Evolutionary conservation across 2,113 vertebrate species (phyloP).

Genomic region (Calyptommatus sinebrachiatus): DNA sequence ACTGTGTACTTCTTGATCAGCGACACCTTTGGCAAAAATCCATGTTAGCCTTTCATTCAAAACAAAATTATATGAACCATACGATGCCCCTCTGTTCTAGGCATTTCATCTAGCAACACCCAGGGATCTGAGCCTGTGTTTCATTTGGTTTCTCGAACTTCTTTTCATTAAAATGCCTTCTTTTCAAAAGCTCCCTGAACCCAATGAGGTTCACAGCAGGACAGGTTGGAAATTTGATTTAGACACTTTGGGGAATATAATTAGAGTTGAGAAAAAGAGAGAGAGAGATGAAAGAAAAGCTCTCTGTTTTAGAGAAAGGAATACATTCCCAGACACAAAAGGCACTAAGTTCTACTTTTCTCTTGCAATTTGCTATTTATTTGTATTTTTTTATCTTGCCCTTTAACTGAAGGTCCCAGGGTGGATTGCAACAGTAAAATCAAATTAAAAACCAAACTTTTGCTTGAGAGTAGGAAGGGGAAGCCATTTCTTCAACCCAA

Average conservation of each 20-base stretch:
- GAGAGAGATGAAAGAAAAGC: neutral
- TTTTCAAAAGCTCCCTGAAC: neutral
- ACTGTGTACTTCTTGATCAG: neutral
- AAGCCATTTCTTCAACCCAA: no score
- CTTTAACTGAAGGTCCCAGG: no score
- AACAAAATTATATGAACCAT: neutral
- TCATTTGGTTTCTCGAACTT: neutral
- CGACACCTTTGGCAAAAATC: neutral
- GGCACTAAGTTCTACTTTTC: neutral
- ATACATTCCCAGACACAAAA: neutral
- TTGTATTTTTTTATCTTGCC: no score
- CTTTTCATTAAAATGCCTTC: constrained; percentile 22
- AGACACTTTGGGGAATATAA: constrained; percentile 24
- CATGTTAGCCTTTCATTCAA: neutral
- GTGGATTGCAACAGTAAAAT: no score
- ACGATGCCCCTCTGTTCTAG: neutral
- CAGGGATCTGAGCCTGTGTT: neutral
- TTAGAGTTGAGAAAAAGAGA: constrained; percentile 21
- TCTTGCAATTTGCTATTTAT: neutral
- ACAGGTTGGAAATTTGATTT: neutral
- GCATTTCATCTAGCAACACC: neutral
- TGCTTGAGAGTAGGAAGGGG: no score
- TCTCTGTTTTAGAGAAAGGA: neutral
- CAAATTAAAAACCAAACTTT: no score
- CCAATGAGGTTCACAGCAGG: constrained; percentile 15